Base-by-base conservation (phyloP, 2,113 vertebrate genomes). In the Mus pahari region DNA sequence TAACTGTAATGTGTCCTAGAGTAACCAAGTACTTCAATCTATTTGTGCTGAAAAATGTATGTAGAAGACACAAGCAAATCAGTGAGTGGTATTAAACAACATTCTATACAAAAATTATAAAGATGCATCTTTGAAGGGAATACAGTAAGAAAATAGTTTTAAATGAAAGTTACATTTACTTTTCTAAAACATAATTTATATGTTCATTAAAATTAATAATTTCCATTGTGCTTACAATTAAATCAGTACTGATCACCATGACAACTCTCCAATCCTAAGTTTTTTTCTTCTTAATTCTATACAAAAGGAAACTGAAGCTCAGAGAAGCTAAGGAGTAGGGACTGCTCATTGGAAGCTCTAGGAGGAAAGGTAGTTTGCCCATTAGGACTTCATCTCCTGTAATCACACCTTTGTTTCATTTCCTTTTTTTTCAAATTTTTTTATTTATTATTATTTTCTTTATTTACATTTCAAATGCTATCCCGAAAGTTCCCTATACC, bases 331-430 rank as follows among this genome's bases (percentile, higher is more conserved):
- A 62, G 68, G 2, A 68, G 22, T 1, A 39, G n/a, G 10, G 33
- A 3, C 28, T 58, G 45, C 24, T 50, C 70, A 22, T 0, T 42
- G 36, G 14, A 42, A 71, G 22, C 66, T 26, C 17, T 33, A 33
- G 45, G 1, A 5, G 5, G 53, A 64, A 78, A 55, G 0, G 5
- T 5, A 3, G 0, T 42, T 4, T 1, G 5, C 6, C 62, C 68
- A 9, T 36, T 14, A 42, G 39, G 13, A 45, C 39, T 45, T 7
- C 17, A 68, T 14, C 42, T 86, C 11, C 16, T 19, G 39, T 22
- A 13, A 86, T 48, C 42, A 50, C 22, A 17, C 17, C 16, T 48
- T 7, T 68, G 24, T 13, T 48, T 31, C 10, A 66, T 3, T 2
- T 45, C n/a, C n/a, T n/a, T n/a, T n/a, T n/a, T n/a, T n/a, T n/a